Evolutionary conservation across 2,113 vertebrate species (phyloP), one percentile per base, ranked within the genome.

Genomic region (Brienomyrus longianalis): DNA sequence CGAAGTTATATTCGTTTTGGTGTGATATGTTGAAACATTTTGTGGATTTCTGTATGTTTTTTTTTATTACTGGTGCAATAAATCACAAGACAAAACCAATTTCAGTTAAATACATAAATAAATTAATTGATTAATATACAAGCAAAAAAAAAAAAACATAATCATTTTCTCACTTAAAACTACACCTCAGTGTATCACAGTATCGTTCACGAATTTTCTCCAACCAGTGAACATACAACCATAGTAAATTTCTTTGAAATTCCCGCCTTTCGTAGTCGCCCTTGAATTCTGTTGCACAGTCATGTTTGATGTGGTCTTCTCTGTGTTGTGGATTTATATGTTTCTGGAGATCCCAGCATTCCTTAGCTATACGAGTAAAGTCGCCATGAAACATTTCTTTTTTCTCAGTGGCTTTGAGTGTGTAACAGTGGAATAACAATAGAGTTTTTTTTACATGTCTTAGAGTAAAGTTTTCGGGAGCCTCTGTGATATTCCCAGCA

Each of bases 321-420:
- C 6, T 5, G 19, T 84, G 23, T 21, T 35, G 27, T 35, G 10
- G 27, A 35, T 0, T 15, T 13, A 31, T 27, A 2, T 1, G 1
- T 5, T 1, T 17, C 31, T 6, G 15, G 10, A 77, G 70, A 11
- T 13, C 0, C 7, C 0, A 27, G 9, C 83, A n/a, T 1, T n/a
- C 23, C 0, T 85, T 23, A n/a, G 1, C 23, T 1, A 50, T 27
- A 23, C 0, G 0, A 1, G 0, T 0, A 27, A n/a, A 27, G 9
- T 50, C 0, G 4, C 9, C 21, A 9, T 7, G 4, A 2, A 8
- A 45, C 17, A 2, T n/a, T 27, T 0, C 0, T 5, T 21, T 3
- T 84, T 4, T 3, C 23, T 8, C 3, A 23, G 9, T 23, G 8
- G 1, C 48, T 27, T 50, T 85, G 21, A 1, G 1, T 35, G 3